phyloP scores from a whole-genome alignment of 2,888 invertebrate genomes.

The Hipparchia sbordonii region DNA sequence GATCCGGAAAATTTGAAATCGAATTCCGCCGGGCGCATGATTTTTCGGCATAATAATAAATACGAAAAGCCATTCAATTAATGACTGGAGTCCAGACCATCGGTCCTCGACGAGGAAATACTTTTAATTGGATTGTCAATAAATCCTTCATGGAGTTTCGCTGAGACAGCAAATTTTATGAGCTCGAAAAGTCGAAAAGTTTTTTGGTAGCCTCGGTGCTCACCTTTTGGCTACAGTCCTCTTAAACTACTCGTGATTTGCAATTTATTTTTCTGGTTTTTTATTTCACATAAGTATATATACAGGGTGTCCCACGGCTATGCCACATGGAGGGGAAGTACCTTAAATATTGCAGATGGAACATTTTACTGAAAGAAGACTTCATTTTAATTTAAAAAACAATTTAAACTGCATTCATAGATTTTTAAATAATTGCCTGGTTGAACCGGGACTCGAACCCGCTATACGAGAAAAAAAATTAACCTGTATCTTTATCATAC shows the following conservation, averaged over 20 bases:
- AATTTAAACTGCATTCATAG: too few species aligned
- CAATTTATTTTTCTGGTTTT: too few species aligned
- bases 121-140: constrained; percentile 42
- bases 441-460: too few species aligned
- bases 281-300: too few species aligned
- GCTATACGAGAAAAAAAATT: too few species aligned
- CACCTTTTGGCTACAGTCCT: neutral
- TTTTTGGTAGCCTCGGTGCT: constrained; percentile 2
- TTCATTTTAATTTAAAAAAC: too few species aligned
- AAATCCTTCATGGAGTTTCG: constrained; percentile 38
- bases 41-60: constrained; percentile 41
- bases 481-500: too few species aligned
- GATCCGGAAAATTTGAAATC: constrained; percentile 16
- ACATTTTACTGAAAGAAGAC: too few species aligned
- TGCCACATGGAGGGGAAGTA: too few species aligned
- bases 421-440: too few species aligned
- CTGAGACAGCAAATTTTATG: constrained; percentile 26
- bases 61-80: constrained; percentile 42
- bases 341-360: too few species aligned
- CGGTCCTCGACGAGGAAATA: constrained; percentile 39
- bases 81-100: constrained; percentile 36
- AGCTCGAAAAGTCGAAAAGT: constrained; percentile 3
- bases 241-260: neutral
- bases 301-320: too few species aligned
- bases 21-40: constrained; percentile 23